Percentiles rank a stretch among this genome's conserved stretches.
Evolutionary conservation across 2,113 vertebrate species (phyloP).

Genomic region (Lepus timidus): DNA sequence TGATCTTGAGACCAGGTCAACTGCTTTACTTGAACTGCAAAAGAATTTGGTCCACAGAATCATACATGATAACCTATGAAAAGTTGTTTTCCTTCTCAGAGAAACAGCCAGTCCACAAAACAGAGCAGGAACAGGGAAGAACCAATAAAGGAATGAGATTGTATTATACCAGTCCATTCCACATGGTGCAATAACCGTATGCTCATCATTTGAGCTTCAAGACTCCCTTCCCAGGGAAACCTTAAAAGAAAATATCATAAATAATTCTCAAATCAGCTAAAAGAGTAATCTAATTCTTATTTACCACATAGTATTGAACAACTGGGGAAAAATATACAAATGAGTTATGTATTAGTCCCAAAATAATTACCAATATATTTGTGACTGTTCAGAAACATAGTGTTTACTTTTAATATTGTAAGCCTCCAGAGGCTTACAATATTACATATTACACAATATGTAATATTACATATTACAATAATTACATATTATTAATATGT

Average conservation of each 20-base stretch:
- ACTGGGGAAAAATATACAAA: conserved; percentile 12
- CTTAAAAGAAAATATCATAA: not conserved
- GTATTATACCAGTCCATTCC: fast-evolving
- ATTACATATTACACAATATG: too few relatives aligned
- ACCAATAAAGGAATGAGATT: not conserved
- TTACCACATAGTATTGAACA: conserved; percentile 8
- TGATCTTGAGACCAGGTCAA: not conserved
- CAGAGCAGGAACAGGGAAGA: not conserved
- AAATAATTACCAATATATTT: not conserved
- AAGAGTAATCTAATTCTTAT: not conserved
- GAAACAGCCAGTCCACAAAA: not conserved
- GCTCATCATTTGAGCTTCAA: not conserved
- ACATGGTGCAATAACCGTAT: fast-evolving
- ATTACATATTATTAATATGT: too few relatives aligned
- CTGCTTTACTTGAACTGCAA: not conserved
- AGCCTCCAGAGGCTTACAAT: not conserved
- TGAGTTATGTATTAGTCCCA: not conserved
- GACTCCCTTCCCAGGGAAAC: not conserved
- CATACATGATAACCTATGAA: not conserved
- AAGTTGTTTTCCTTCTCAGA: not conserved
- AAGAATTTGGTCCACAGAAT: not conserved
- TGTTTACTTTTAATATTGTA: not conserved
- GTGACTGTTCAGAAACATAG: not conserved
- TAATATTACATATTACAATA: too few relatives aligned
- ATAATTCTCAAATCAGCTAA: not conserved